Evolutionary conservation across 2,888 invertebrate species (phyloP).

Genomic region (Isotomurus palustris): DNA sequence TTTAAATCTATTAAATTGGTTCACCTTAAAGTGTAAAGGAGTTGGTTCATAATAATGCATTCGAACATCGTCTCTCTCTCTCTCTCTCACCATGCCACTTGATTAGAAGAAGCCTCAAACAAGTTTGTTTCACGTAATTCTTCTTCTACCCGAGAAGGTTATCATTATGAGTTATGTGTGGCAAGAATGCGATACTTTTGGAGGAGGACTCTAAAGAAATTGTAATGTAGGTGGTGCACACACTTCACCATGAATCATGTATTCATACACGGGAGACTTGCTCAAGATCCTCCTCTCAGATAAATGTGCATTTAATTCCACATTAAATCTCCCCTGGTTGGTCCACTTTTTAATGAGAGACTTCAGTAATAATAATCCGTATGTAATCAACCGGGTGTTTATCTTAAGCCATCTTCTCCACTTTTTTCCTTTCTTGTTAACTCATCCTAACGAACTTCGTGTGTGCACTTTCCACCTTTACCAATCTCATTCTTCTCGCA

Average conservation of each 20-base stretch:
- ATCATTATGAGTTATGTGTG: no score
- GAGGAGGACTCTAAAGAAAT: no score
- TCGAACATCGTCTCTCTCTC: no score
- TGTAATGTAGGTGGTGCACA: constrained; percentile 1
- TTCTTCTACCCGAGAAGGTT: no score
- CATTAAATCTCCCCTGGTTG: constrained; percentile 7
- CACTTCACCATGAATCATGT: constrained; percentile 12
- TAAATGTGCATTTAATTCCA: constrained; percentile 8
- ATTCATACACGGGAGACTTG: constrained; percentile 5
- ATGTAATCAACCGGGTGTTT: constrained; percentile 10
- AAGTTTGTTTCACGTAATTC: background rate
- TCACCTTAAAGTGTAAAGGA: no score
- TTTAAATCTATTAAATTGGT: no score
- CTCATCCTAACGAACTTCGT: constrained; percentile 9
- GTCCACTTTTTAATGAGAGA: background rate
- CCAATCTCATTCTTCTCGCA: no score
- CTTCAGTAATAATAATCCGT: background rate
- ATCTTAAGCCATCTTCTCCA: constrained; percentile 11
- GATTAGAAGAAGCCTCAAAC: background rate
- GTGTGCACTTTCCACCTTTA: no score
- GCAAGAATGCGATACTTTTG: no score
- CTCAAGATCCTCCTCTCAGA: background rate
- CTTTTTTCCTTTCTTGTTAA: constrained; percentile 7
- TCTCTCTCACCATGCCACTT: background rate
- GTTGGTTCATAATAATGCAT: no score